phyloP scores from a whole-genome alignment of 37 sponge, comb jelly and placozoan species.

The Geodia barretti region DNA sequence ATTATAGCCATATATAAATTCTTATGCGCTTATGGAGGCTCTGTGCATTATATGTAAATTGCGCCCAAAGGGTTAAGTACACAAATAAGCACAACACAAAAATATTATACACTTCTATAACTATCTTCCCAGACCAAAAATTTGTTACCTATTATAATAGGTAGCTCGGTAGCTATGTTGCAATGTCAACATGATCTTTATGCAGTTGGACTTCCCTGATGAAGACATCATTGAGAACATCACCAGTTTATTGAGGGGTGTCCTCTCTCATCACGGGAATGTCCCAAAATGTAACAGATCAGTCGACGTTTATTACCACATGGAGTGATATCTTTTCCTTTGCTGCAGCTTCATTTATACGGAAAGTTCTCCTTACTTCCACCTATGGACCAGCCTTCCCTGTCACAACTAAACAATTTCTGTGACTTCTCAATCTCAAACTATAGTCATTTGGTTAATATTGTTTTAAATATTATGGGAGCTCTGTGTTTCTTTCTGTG shows the following conservation, averaged over 20 bases:
- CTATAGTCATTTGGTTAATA: too few relatives aligned
- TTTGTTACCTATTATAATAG: background rate
- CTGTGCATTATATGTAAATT: too few relatives aligned
- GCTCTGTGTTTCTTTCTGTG: too few relatives aligned
- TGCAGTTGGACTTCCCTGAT: slow-evolving; percentile 43
- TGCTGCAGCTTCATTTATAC: slow-evolving; percentile 25
- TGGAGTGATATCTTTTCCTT: background rate
- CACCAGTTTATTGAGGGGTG: background rate
- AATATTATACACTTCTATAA: too few relatives aligned
- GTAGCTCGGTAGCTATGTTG: background rate
- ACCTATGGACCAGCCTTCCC: slow-evolving; percentile 32
- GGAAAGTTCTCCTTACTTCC: slow-evolving; percentile 6
- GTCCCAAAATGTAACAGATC: slow-evolving; percentile 4
- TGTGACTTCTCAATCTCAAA: too few relatives aligned
- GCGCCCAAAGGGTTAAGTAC: too few relatives aligned
- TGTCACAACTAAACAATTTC: background rate
- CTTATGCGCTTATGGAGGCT: too few relatives aligned
- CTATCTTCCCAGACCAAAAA: too few relatives aligned
- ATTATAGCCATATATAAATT: too few relatives aligned
- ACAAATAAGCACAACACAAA: too few relatives aligned
- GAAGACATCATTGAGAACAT: slow-evolving; percentile 13
- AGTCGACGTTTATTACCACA: background rate
- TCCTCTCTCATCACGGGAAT: background rate
- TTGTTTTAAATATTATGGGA: too few relatives aligned
- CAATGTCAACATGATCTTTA: background rate